Conservation (phyloP, 2,797 vertebrate genomes). For the Ataeniobius toweri region DNA sequence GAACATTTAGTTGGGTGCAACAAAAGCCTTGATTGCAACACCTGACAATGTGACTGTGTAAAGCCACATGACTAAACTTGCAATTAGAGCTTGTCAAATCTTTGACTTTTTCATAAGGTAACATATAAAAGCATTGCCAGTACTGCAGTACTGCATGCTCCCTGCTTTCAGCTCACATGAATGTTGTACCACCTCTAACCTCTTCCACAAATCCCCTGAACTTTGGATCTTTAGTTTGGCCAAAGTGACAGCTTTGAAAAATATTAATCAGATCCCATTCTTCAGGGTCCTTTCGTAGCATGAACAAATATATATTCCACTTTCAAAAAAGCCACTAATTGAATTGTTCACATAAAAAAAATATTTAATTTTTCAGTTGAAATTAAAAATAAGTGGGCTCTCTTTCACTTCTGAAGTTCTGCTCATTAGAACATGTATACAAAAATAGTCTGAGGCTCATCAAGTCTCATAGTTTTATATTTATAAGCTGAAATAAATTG, state of each 20-base stretch:
- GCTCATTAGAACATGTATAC: not conserved
- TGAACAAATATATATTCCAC: not conserved
- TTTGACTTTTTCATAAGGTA: conserved; percentile 62
- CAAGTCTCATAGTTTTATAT: not conserved
- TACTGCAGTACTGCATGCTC: not conserved
- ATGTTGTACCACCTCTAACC: not conserved
- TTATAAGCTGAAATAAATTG: not conserved
- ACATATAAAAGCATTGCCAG: not conserved
- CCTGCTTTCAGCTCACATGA: not conserved
- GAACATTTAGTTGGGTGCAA: conserved; percentile 15
- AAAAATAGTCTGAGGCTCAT: not conserved
- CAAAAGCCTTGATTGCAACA: conserved; percentile 50
- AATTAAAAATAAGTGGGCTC: not conserved
- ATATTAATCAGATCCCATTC: conserved; percentile 1
- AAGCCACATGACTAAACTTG: conserved; percentile 60
- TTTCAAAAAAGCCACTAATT: not conserved
- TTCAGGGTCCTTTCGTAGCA: not conserved
- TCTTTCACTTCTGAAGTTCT: not conserved
- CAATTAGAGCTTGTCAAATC: conserved; percentile 72
- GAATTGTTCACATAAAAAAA: not conserved
- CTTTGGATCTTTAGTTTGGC: conserved; percentile 8
- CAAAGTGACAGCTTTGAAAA: conserved; percentile 5
- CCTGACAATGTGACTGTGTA: conserved; percentile 56
- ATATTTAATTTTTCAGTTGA: no score
- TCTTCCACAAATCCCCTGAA: not conserved